phyloP scores from a whole-genome alignment of 2,113 vertebrate species.

The Desmodus rotundus region DNA sequence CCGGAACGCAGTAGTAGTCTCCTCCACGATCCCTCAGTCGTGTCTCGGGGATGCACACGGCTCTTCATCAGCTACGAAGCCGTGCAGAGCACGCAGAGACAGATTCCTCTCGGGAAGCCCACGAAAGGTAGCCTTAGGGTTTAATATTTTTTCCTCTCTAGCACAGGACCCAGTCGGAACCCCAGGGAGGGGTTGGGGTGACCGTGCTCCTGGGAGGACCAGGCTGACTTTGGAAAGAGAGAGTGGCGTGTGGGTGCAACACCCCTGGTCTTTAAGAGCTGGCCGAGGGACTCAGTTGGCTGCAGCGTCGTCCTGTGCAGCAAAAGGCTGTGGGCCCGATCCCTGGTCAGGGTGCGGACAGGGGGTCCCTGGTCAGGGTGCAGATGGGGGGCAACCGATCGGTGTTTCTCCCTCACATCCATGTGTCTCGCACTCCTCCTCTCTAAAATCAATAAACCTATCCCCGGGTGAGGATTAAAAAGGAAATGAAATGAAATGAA shows the following conservation, averaged over 20 bases:
- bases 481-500: too few relatives aligned
- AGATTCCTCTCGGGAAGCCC: background rate
- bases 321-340: too few relatives aligned
- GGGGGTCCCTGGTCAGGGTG: too few relatives aligned
- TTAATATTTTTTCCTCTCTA: background rate
- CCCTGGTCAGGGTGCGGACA: too few relatives aligned
- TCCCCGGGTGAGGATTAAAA: too few relatives aligned
- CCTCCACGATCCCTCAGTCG: background rate
- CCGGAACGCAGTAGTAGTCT: background rate
- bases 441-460: too few relatives aligned
- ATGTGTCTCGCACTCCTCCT: too few relatives aligned
- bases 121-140: background rate
- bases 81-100: background rate
- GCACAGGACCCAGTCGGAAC: background rate
- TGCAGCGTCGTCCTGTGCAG: too few relatives aligned
- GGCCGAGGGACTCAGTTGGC: too few relatives aligned
- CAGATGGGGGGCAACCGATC: too few relatives aligned
- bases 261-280: background rate
- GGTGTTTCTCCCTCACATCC: too few relatives aligned
- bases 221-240: background rate
- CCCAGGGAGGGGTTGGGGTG: background rate
- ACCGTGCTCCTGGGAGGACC: background rate
- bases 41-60: too few relatives aligned
- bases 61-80: background rate
- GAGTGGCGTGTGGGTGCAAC: accelerated